Conservation (phyloP, 1,140 invertebrate species). For the Pollicipes pollicipes region DNA sequence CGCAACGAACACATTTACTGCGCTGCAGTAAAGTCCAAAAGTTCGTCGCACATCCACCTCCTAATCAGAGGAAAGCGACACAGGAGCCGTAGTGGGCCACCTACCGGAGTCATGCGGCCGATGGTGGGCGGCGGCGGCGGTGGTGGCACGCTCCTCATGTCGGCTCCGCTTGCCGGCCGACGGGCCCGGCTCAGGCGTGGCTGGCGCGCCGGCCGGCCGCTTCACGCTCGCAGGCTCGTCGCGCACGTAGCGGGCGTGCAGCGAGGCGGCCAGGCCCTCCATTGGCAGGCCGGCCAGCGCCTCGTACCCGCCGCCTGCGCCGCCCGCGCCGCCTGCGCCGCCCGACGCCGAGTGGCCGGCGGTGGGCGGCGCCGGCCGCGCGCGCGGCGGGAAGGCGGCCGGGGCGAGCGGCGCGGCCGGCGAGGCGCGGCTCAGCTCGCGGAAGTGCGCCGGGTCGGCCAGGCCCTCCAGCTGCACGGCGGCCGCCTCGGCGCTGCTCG, state of each 20-base stretch:
- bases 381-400: conserved; percentile 22
- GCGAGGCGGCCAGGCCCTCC: conserved; percentile 55
- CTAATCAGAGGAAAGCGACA: too few species aligned
- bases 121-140: conserved; percentile 26
- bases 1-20: too few species aligned
- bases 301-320: conserved; percentile 20
- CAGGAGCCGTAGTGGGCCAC: too few species aligned
- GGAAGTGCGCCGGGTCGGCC: conserved; percentile 15
- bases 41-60: too few species aligned
- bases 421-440: conserved; percentile 14
- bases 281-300: conserved; percentile 17
- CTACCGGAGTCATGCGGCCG: conserved; percentile 16
- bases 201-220: too few species aligned
- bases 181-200: background rate
- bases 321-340: conserved; percentile 17
- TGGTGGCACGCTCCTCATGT: conserved; percentile 22
- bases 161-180: conserved; percentile 12
- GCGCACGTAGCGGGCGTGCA: conserved; percentile 55
- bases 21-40: too few species aligned
- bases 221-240: conserved; percentile 20
- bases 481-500: conserved; percentile 37
- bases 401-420: conserved; percentile 16
- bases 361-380: conserved; percentile 29
- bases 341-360: too few species aligned
- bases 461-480: conserved; percentile 14